Base-by-base conservation (phyloP, 2,113 vertebrate species). In the Otocyon megalotis region DNA sequence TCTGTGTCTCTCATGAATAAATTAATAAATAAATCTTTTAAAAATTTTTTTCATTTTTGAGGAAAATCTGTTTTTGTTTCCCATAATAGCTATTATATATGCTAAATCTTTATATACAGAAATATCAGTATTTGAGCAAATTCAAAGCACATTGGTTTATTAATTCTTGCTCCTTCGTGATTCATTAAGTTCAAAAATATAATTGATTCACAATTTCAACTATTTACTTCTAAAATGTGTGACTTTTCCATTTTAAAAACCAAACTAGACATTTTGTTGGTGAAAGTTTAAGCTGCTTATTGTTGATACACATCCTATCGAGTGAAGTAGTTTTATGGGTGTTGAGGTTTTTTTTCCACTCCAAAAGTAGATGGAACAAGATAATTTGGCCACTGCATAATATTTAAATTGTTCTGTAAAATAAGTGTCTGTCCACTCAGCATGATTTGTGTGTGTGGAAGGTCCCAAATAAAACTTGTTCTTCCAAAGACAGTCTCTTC, bases 61-160 rank as follows among this genome's bases (percentile, higher is more conserved):
- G 97, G 93, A 97, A 97, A 94, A 94, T 93, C 71, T 76, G 97
- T 97, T 98, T 97, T 97, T 97, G 95, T 96, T 96, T 98, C 76
- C 97, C 79, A 98, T 93, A 88, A 97, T 97, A 92, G 96, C 92
- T 98, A 93, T 97, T 96, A 96, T 98, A 98, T 98, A 98, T 90
- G 67, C 97, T 97, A 94, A 96, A 93, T 74, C 98, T 98, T 98
- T 98, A 96, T 94, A 97, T 98, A 97, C 95, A 95, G 91, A 98
- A 97, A 69, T 98, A 94, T 43, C 97, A 98, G 96, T 98, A 98
- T 98, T 98, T 98, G 98, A 98, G 98, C 95, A 97, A 82, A 97
- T 74, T 97, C 60, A 95, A 82, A 98, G 98, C 98, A 98, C 97
- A 97, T 96, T 98, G 98, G 96, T 98, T 98, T 96, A 97, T 96